Evolutionary conservation across 2,797 vertebrate species (phyloP), one percentile per base, ranked within the genome.

Genomic region (Clarias pachynema): DNA sequence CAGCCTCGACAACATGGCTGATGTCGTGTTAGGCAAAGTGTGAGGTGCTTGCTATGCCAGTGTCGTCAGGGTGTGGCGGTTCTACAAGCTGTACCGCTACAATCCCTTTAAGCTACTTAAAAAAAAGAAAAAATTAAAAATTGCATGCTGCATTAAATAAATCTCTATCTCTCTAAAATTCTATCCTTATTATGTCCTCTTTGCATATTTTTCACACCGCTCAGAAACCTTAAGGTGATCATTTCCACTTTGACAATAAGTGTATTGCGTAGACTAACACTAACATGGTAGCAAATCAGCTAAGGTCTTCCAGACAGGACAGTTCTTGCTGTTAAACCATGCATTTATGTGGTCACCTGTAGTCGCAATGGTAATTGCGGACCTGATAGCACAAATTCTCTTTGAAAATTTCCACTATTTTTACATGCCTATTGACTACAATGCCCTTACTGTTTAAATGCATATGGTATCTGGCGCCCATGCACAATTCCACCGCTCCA

Each of bases 41-140:
- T n/a, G 84, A 91, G 89, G 88, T 84, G 84, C 91, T 94, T 93
- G 89, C 92, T 87, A 94, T 94, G 92, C 90, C 92, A 91, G 92
- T 92, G 56, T 69, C 69, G 78, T 87, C 59, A 26, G 80, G 84
- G 57, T 89, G 18, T 49, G 31, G 12, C 5, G 82, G 57, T 90
- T 60, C 79, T 62, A 18, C 29, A 74, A 81, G 60, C 37, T 82
- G 29, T 77, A 87, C 57, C 65, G 74, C 59, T 69, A 72, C 73
- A 72, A 80, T 85, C 70, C 75, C 44, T 16, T 0, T 1, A 1
- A 22, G 74, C 53, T 31, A 59, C 29, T 56, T 75, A 7, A 18
- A 9, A 53, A 53, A 18, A 26, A 16, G 22, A 24, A 26, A 70
- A 68, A 4, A 29, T 4, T 1, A 2, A 14, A 10, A 49, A 40